These are phyloP conservation scores for Pteromalus puparum DNA, from an alignment of 1,140 invertebrate species.

Conservation along the genomic window DNA sequence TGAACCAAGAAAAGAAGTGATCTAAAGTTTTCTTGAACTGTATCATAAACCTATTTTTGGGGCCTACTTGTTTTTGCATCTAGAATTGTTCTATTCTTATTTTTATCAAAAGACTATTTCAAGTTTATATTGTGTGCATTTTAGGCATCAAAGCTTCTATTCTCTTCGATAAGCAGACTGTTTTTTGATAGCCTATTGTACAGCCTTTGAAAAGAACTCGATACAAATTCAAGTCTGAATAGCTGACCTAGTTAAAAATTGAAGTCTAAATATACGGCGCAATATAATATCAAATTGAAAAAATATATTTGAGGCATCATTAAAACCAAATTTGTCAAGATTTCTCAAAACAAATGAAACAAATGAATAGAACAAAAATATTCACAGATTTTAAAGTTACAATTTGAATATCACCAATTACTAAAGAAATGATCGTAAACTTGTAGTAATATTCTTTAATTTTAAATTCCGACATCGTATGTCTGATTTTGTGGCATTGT, in stretches of 20 bases:
- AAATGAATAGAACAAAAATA: no score
- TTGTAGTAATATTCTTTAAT: no score
- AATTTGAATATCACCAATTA: no score
- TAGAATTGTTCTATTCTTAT: neutral
- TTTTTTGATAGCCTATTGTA: constrained; percentile 4
- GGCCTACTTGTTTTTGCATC: neutral
- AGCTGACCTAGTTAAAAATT: neutral
- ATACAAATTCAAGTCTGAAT: neutral
- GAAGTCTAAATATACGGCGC: no score
- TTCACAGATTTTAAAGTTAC: no score
- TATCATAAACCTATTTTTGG: neutral
- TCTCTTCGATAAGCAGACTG: neutral
- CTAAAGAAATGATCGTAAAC: no score
- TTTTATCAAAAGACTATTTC: neutral
- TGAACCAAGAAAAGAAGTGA: no score
- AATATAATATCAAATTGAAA: neutral
- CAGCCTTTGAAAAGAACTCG: neutral
- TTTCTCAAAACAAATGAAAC: neutral
- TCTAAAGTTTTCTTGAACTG: no score
- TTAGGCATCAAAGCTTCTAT: neutral
- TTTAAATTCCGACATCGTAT: no score
- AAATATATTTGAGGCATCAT: neutral
- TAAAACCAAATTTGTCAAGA: neutral
- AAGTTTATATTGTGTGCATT: neutral
- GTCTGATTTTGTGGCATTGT: no score